A percentile compares a stretch with the other conserved stretches of the same genome.
These are phyloP conservation scores for Lepidothrix coronata DNA, from an alignment of 2,113 vertebrate species.

Conservation along the genomic window DNA sequence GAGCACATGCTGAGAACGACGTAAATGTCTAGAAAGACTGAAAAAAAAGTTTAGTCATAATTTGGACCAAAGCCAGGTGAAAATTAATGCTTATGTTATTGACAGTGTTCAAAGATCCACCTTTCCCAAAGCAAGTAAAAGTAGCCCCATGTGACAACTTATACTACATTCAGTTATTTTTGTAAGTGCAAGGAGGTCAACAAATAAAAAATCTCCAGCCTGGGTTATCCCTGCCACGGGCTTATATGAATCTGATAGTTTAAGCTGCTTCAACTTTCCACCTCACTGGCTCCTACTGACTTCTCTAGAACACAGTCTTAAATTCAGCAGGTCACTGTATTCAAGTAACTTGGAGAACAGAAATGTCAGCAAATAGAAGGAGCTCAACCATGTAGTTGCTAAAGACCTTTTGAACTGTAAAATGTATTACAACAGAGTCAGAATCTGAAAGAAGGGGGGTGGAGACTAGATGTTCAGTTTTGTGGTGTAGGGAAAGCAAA, in stretches of 20 bases:
- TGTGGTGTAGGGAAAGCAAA: neutral
- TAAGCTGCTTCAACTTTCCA: neutral
- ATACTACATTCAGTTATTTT: neutral
- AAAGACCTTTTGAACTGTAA: neutral
- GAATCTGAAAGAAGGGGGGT: neutral
- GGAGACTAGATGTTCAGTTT: neutral
- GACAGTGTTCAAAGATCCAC: neutral
- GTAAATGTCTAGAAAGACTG: neutral
- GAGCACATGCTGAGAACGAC: neutral
- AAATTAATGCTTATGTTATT: neutral
- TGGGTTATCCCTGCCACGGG: neutral
- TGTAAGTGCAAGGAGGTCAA: neutral
- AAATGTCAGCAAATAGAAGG: neutral
- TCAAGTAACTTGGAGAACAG: fast-evolving
- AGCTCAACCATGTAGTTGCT: neutral
- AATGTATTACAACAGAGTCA: neutral
- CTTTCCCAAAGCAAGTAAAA: neutral
- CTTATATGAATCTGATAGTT: neutral
- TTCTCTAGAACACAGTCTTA: neutral
- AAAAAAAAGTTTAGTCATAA: neutral
- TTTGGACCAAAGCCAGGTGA: neutral
- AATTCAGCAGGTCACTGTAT: neutral
- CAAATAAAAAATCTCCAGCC: neutral
- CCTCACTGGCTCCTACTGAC: neutral
- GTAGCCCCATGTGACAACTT: neutral